Percentiles rank a stretch among this genome's conserved stretches.
These are phyloP conservation scores for Xylocampa areola DNA, from an alignment of 2,888 invertebrate genomes.

Conservation along the genomic window DNA sequence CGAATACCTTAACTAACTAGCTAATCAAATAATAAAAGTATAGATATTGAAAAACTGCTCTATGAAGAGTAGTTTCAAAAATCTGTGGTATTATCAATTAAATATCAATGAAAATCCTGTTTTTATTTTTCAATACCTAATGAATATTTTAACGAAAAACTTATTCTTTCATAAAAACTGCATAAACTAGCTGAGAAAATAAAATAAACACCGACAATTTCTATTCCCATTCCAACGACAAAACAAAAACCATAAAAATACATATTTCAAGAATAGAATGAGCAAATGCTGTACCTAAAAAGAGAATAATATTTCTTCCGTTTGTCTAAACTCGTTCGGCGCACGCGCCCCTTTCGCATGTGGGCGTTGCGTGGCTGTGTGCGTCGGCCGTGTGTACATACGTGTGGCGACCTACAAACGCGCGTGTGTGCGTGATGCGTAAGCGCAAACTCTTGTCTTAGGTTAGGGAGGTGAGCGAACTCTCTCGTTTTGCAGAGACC, in stretches of 20 bases:
- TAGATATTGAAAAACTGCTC: no score
- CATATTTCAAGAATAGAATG: conserved; percentile 69
- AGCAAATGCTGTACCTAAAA: conserved; percentile 82
- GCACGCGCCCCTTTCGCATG: conserved; percentile 80
- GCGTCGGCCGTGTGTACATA: conserved; percentile 61
- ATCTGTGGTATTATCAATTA: no score
- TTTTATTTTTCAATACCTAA: no score
- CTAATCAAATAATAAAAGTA: no score
- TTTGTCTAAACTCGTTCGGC: conserved; percentile 88
- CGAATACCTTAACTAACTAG: no score
- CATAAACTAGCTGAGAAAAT: conserved; percentile 1
- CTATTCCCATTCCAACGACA: conserved; percentile 34
- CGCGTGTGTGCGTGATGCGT: conserved; percentile 78
- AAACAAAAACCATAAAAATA: conserved; percentile 58
- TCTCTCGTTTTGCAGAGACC: conserved; percentile 84
- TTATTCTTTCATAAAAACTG: background rate
- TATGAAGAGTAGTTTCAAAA: no score
- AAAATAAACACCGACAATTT: conserved; percentile 22
- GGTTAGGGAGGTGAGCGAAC: conserved; percentile 90
- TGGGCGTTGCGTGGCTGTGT: conserved; percentile 70
- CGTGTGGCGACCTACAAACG: conserved; percentile 72
- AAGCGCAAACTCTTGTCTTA: conserved; percentile 86
- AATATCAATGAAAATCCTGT: no score
- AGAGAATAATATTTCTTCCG: conserved; percentile 89
- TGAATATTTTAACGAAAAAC: no score